Evolutionary conservation across 2,797 vertebrate species (phyloP), one percentile per base, ranked within the genome.

Genomic region (Eulemur coronatus): DNA sequence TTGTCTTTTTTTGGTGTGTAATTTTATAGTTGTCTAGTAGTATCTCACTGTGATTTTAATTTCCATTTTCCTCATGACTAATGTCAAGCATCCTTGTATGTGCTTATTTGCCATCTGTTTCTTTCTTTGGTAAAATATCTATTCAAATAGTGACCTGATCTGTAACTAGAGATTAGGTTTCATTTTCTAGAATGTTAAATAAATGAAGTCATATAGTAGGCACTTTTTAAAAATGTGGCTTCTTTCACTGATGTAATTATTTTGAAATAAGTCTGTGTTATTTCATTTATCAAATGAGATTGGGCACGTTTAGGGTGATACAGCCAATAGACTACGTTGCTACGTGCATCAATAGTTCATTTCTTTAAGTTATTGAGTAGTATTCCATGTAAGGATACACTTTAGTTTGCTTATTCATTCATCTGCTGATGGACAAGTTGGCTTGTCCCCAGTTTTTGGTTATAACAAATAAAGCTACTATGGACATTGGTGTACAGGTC

Each of bases 41-140:
- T 59, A 79, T 67, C 48, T 80, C 65, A 61, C 20, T 69, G 48
- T 61, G 81, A 72, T 59, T 88, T 79, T 70, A 87, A 72, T 69
- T 90, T 91, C 61, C 46, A 84, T 69, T 76, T 76, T 26, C 61
- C 46, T 75, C 38, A 50, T 79, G 13, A 95, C 75, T 55, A 70
- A 84, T 17, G n/a, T 59, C 67, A 43, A 75, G 43, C 41, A 67
- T 69, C 55, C 89, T 95, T 95, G 59, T 30, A 73, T 43, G 18
- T 89, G 50, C 41, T 79, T 76, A 15, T 89, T 84, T 87, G 59
- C n/a, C 61, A 78, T 43, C 76, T 82, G 33, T 63, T 65, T 72
- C 38, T 78, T 55, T 93, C 46, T 93, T 76, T 59, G 10, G 20
- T 78, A 38, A 94, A 95, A 33, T 88, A 87, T 33, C 72, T 89